phyloP scores from a whole-genome alignment of 1,140 invertebrate genomes.

The Diorhabda elongata region DNA sequence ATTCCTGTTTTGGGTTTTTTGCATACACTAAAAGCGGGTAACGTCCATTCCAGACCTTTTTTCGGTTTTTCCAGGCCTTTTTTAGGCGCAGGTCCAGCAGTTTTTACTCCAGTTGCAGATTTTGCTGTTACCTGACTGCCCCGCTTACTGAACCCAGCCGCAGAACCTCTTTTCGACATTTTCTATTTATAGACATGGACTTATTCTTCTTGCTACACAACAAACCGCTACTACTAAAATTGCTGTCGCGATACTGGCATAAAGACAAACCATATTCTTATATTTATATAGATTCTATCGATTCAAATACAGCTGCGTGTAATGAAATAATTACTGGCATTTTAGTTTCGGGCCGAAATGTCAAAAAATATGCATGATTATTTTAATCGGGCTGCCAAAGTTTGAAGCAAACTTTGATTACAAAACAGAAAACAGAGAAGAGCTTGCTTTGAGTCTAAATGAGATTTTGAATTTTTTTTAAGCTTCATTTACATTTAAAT shows the following conservation, averaged over 20 bases:
- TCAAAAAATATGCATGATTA: too few species aligned
- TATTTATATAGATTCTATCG: background rate
- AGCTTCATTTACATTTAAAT: too few species aligned
- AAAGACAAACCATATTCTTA: slow-evolving; percentile 28
- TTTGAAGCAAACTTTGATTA: too few species aligned
- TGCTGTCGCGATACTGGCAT: slow-evolving; percentile 29
- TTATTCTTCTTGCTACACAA: slow-evolving; percentile 25
- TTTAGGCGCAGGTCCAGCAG: background rate
- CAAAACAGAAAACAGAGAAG: too few species aligned
- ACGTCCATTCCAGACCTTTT: slow-evolving; percentile 15
- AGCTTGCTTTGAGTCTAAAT: too few species aligned
- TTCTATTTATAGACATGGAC: slow-evolving; percentile 25
- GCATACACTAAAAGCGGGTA: slow-evolving; percentile 26
- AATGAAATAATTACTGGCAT: background rate
- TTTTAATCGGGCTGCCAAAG: too few species aligned
- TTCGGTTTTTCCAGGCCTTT: background rate
- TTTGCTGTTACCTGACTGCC: background rate
- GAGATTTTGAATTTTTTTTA: too few species aligned
- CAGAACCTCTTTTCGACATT: slow-evolving; percentile 10
- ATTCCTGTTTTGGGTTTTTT: slow-evolving; percentile 23
- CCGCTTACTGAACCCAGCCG: background rate
- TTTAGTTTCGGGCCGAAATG: background rate
- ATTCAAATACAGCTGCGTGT: background rate
- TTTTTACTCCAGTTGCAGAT: background rate
- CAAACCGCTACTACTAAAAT: slow-evolving; percentile 24